These are phyloP conservation scores for Spea multiplicata DNA, from an alignment of 2,113 vertebrate species.

Conservation along the genomic window DNA sequence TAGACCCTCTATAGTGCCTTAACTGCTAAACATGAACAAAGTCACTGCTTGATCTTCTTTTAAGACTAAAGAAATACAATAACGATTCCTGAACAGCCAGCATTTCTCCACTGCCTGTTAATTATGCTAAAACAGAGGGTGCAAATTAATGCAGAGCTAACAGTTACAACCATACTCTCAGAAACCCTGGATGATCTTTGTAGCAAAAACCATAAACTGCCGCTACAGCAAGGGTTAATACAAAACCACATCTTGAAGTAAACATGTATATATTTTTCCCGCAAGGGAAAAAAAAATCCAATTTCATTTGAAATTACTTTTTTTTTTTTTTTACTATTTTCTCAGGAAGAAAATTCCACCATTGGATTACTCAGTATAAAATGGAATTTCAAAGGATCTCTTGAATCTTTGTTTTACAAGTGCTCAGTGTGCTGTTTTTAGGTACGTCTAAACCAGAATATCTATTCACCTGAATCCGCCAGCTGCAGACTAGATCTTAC, in stretches of 20 bases:
- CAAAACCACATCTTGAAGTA: background rate
- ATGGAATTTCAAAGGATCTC: background rate
- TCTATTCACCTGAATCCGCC: background rate
- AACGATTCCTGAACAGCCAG: background rate
- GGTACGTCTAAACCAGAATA: background rate
- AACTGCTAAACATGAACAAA: too few relatives aligned
- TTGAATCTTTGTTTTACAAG: background rate
- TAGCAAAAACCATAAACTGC: background rate
- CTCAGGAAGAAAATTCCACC: background rate
- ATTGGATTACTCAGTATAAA: background rate
- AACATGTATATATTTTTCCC: background rate
- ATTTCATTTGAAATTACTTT: conserved; percentile 21
- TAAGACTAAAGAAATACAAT: too few relatives aligned
- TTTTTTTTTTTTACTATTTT: conserved; percentile 2
- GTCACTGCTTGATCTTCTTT: too few relatives aligned
- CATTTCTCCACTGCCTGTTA: background rate
- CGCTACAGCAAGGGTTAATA: background rate
- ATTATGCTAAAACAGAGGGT: background rate
- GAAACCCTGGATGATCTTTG: background rate
- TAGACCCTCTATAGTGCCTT: background rate
- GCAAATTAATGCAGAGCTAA: background rate
- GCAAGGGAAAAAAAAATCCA: conserved; percentile 12
- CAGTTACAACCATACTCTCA: too few relatives aligned
- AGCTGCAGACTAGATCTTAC: background rate
- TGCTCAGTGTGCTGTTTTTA: background rate